Evolutionary conservation across 2,888 invertebrate species (phyloP), one percentile per base, ranked within the genome.

Genomic region (Labia minor): DNA sequence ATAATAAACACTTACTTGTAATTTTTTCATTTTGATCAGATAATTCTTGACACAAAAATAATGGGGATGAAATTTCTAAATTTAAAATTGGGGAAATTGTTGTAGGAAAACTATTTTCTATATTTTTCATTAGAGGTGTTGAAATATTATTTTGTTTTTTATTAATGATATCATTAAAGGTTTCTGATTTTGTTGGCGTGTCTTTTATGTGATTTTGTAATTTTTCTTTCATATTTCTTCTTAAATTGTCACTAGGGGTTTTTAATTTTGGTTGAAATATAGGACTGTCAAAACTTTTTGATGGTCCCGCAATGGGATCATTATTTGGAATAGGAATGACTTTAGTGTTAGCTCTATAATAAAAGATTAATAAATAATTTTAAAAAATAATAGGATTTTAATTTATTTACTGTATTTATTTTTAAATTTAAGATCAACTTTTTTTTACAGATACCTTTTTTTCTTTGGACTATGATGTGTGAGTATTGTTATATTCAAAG

Each of bases 111-210:
- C 4, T 8, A 6, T 26, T 26, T 8, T 26, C 14, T 64, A 62
- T 19, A 26, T 65, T 64, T 63, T 62, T 66, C 33, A 21, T 18
- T 21, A 21, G 19, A 6, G 63, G 21, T 2, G 63, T 37, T 18
- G 20, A 20, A 65, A 19, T 62, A 33, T 64, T 18, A 18, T 69
- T 64, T 67, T 67, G 4, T 20, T 63, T 64, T 66, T 49, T 21
- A 10, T 18, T 6, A 33, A 33, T 62, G 19, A 65, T 37, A 19
- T 49, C 65, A 37, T 65, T 65, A 4, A 65, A 37, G 18, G 18
- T 37, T 65, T 65, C 37, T 10, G 65, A 37, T 18, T 33, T 18
- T 19, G 21, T 37, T 18, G 33, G 21, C 14, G 62, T 14, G 16
- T 10, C 10, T n/a, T 64, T 20, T 19, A 18, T 20, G 4, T 8